phyloP scores from a whole-genome alignment of 2,113 vertebrate genomes.

The Brachirus orientalis region DNA sequence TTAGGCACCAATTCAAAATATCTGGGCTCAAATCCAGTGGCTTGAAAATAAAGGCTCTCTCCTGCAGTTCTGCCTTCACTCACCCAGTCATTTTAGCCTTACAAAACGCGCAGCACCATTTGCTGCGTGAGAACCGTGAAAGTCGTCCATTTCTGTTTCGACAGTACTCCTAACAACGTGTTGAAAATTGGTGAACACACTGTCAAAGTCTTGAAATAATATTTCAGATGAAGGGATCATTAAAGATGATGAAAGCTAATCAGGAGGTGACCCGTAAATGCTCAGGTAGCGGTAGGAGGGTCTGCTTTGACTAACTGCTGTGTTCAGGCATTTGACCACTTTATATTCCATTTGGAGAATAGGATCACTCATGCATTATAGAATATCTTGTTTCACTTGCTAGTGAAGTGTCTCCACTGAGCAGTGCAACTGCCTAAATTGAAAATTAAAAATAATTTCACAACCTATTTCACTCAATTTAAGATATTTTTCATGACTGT shows the following conservation, averaged over 20 bases:
- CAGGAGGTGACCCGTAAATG: conserved; percentile 69
- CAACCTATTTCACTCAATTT: conserved; percentile 72
- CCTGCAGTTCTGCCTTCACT: conserved; percentile 46
- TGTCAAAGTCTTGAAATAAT: conserved; percentile 67
- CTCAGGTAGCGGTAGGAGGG: conserved; percentile 58
- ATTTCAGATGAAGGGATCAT: conserved; percentile 67
- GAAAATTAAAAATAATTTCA: conserved; percentile 74
- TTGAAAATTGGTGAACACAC: conserved; percentile 53
- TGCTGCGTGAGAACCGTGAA: conserved; percentile 42
- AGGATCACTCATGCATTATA: conserved; percentile 72
- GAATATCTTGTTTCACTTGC: conserved; percentile 67
- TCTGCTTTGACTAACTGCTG: conserved; percentile 55
- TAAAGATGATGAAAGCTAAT: conserved; percentile 68
- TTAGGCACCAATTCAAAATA: conserved; percentile 60
- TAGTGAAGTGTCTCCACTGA: conserved; percentile 65
- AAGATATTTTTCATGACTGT: conserved; percentile 45
- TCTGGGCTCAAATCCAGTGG: conserved; percentile 50
- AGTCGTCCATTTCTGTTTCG: conserved; percentile 41
- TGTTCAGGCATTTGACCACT: conserved; percentile 68
- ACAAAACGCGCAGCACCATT: conserved; percentile 43
- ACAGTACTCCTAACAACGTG: conserved; percentile 56
- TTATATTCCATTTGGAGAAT: conserved; percentile 81
- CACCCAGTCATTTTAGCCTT: conserved; percentile 43
- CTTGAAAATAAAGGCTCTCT: conserved; percentile 60
- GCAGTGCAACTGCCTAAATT: conserved; percentile 61